These are phyloP conservation scores for Eupithecia subfuscata DNA, from an alignment of 2,888 invertebrate genomes.

Conservation along the genomic window DNA sequence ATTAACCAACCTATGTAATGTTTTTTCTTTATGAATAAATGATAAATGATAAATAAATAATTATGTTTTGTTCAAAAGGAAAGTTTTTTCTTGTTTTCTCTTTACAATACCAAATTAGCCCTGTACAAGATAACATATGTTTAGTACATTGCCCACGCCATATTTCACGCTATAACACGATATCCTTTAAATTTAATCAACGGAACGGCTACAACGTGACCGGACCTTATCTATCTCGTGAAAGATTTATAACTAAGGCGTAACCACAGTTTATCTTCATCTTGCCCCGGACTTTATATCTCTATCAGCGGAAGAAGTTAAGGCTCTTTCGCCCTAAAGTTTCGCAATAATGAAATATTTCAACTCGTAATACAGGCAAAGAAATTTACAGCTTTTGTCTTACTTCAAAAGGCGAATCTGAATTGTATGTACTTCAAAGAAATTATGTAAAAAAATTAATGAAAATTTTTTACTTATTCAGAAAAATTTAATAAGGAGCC, in stretches of 20 bases:
- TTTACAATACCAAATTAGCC: not conserved
- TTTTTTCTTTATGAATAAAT: too few relatives aligned
- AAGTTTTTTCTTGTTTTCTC: not conserved
- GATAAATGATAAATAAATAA: too few relatives aligned
- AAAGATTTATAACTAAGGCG: conserved; percentile 69
- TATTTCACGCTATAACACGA: conserved; percentile 35
- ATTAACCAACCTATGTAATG: too few relatives aligned
- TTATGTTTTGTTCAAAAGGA: not conserved
- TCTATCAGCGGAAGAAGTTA: conserved; percentile 56
- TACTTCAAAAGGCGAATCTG: conserved; percentile 3
- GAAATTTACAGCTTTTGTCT: conserved; percentile 16
- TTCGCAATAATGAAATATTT: conserved; percentile 33
- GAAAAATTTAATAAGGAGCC: not conserved
- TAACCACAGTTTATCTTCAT: conserved; percentile 71
- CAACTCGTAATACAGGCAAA: conserved; percentile 24
- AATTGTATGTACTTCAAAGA: not conserved
- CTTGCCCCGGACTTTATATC: conserved; percentile 61
- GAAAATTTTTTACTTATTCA: not conserved
- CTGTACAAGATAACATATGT: not conserved
- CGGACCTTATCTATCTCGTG: conserved; percentile 63
- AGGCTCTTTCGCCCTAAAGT: conserved; percentile 28
- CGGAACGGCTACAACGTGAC: conserved; percentile 62
- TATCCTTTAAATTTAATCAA: conserved; percentile 65
- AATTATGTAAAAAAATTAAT: not conserved
- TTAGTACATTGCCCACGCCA: conserved; percentile 1